Evolutionary conservation across 2,113 vertebrate species (phyloP).

Genomic region (Equus quagga): DNA sequence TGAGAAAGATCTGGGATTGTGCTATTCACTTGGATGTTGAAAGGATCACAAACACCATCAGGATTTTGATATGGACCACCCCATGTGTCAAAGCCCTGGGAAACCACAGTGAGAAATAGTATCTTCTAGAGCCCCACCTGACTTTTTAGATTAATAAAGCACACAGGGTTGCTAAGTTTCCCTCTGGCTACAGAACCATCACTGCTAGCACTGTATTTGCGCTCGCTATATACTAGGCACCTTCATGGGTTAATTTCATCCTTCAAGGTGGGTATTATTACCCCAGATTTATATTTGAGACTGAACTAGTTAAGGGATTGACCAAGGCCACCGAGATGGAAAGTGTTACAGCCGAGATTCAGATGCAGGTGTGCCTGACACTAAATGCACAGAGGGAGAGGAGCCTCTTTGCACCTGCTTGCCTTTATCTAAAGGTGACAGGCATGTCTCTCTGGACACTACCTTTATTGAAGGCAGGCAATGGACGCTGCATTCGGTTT

Average conservation of each 20-base stretch:
- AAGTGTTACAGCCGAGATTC: not conserved
- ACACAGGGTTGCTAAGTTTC: not conserved
- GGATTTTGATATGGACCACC: not conserved
- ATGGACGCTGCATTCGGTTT: not conserved
- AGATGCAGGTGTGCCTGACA: not conserved
- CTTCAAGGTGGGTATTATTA: not conserved
- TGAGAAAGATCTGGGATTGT: not conserved
- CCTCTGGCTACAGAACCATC: not conserved
- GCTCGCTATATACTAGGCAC: accelerated
- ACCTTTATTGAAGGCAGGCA: not conserved
- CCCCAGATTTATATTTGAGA: not conserved
- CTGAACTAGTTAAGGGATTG: not conserved
- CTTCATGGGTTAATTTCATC: not conserved
- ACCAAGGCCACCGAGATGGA: not conserved
- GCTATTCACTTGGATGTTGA: not conserved
- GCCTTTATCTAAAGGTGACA: not conserved
- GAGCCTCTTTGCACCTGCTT: accelerated
- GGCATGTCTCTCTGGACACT: not conserved
- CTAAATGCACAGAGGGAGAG: not conserved
- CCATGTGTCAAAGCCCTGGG: not conserved
- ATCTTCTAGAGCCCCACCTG: not conserved
- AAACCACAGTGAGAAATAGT: not conserved
- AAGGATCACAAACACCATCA: not conserved
- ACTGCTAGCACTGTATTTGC: not conserved
- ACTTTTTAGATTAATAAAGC: not conserved